A percentile compares a stretch with the other conserved stretches of the same genome.
Conservation (phyloP, 2,797 vertebrate genomes). For the Xenopus petersii region DNA sequence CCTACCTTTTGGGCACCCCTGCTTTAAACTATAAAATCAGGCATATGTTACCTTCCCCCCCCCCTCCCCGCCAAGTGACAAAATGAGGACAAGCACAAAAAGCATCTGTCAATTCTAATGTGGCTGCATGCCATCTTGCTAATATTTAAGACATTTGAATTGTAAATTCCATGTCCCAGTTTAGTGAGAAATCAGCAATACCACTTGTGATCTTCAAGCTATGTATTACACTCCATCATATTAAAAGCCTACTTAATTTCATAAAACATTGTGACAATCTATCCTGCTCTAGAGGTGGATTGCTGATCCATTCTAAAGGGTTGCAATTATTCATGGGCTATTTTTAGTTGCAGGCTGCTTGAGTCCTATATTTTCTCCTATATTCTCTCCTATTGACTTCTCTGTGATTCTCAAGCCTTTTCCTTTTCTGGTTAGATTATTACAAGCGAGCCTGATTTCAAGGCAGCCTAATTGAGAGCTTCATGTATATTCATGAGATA, state of each 20-base stretch:
- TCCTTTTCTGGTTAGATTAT: slow-evolving; percentile 17
- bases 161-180: slow-evolving; percentile 41
- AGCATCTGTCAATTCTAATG: slow-evolving; percentile 42
- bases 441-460: slow-evolving; percentile 36
- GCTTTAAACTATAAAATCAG: no score
- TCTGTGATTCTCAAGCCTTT: slow-evolving; percentile 28
- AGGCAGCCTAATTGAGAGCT: slow-evolving; percentile 37
- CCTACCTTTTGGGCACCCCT: no score
- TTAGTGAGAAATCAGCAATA: slow-evolving; percentile 16
- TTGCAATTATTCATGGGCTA: slow-evolving; percentile 36
- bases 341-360: slow-evolving; percentile 28
- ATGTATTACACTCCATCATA: slow-evolving; percentile 30
- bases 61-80: neutral
- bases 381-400: no score
- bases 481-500: slow-evolving; percentile 51
- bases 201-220: slow-evolving; percentile 12
- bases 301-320: slow-evolving; percentile 32
- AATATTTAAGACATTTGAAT: slow-evolving; percentile 44
- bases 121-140: slow-evolving; percentile 36
- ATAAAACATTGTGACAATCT: slow-evolving; percentile 31
- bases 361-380: slow-evolving; percentile 26
- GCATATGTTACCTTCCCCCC: no score
- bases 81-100: slow-evolving; percentile 35
- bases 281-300: neutral
- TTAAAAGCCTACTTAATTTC: slow-evolving; percentile 21